A percentile compares a stretch with the other conserved stretches of the same genome.
Evolutionary conservation across 2,797 vertebrate genomes (phyloP).

Genomic region (Meriones psammophilus): DNA sequence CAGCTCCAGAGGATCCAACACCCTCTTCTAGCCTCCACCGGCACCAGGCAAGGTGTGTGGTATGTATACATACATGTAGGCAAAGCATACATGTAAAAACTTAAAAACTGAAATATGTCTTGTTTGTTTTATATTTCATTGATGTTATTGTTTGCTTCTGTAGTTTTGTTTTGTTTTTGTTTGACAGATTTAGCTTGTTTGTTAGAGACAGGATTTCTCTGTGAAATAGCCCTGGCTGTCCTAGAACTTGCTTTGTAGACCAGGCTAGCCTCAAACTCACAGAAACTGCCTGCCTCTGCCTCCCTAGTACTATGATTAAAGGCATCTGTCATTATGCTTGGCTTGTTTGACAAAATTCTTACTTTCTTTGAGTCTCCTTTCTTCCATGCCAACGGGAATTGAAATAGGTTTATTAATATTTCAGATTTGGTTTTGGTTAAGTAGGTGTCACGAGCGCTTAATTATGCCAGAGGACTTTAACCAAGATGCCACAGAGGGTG

Average conservation of each 20-base stretch:
- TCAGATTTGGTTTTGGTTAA: conserved; percentile 43
- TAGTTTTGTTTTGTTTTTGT: background rate
- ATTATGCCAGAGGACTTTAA: too few relatives aligned
- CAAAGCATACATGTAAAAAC: background rate
- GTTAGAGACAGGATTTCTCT: background rate
- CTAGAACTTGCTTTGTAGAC: background rate
- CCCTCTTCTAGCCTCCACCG: background rate
- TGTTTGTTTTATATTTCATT: conserved; percentile 41
- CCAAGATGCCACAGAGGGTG: too few relatives aligned
- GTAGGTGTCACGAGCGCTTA: too few relatives aligned
- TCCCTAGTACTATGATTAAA: background rate
- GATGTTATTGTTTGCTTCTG: background rate
- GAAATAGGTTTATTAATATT: conserved; percentile 28
- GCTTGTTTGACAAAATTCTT: conserved; percentile 3
- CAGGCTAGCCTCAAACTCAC: background rate
- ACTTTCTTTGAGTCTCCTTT: background rate
- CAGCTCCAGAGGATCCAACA: background rate
- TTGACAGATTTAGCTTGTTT: background rate
- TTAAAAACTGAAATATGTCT: conserved; percentile 18
- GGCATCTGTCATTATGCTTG: background rate
- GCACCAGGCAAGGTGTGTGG: background rate
- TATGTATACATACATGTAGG: background rate
- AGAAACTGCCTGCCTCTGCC: background rate
- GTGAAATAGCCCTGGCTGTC: background rate
- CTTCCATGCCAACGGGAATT: conserved; percentile 43